phyloP scores from a whole-genome alignment of 2,888 invertebrate genomes.

The Archips xylosteana region DNA sequence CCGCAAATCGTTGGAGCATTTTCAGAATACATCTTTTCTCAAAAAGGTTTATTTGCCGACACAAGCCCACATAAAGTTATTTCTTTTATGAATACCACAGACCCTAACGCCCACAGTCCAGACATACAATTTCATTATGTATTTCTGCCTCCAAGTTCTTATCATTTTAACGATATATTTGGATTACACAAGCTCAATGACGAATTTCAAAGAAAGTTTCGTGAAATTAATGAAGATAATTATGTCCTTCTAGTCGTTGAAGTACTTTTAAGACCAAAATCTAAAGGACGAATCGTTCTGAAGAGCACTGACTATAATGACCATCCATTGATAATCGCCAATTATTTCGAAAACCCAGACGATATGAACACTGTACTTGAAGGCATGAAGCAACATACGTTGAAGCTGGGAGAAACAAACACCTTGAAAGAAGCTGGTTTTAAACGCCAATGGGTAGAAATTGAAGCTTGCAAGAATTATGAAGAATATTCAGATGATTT shows the following conservation, averaged over 20 bases:
- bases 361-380: slow-evolving; percentile 75
- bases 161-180: slow-evolving; percentile 58
- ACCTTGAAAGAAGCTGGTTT: slow-evolving; percentile 60
- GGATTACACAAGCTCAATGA: slow-evolving; percentile 57
- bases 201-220: slow-evolving; percentile 56
- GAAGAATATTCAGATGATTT: slow-evolving; percentile 58
- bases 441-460: slow-evolving; percentile 64
- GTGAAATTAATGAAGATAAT: slow-evolving; percentile 59
- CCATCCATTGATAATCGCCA: slow-evolving; percentile 76
- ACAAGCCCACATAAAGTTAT: slow-evolving; percentile 70
- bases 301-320: slow-evolving; percentile 88
- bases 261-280: slow-evolving; percentile 88
- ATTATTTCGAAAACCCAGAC: slow-evolving; percentile 85
- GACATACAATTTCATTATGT: slow-evolving; percentile 67
- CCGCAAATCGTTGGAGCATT: slow-evolving; percentile 61
- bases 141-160: slow-evolving; percentile 58
- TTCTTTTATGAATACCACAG: slow-evolving; percentile 65
- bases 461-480: slow-evolving; percentile 61
- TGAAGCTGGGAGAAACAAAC: slow-evolving; percentile 60
- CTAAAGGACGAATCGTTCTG: slow-evolving; percentile 88
- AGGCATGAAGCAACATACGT: slow-evolving; percentile 55
- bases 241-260: slow-evolving; percentile 78
- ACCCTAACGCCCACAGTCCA: slow-evolving; percentile 59
- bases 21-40: slow-evolving; percentile 75
- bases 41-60: slow-evolving; percentile 76